phyloP scores from a whole-genome alignment of 1,140 invertebrate species.

The Tyrophagus putrescentiae region DNA sequence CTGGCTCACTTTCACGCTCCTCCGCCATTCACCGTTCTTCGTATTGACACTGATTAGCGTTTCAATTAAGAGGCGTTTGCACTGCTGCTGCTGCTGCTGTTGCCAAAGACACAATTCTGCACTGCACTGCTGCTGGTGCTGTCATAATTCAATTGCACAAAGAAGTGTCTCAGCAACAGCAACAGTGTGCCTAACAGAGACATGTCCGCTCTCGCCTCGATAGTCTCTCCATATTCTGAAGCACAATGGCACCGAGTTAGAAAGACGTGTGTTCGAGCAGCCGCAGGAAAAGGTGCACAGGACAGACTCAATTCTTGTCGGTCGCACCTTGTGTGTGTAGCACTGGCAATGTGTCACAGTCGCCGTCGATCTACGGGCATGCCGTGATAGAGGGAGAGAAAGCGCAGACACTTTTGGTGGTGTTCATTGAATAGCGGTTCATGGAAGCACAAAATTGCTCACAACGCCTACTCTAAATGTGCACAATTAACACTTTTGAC shows the following conservation, averaged over 20 bases:
- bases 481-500: conserved; percentile 8
- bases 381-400: no score
- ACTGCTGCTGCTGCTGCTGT: no score
- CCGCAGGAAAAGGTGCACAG: no score
- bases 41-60: conserved; percentile 8
- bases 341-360: background rate
- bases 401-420: background rate
- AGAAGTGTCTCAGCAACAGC: background rate
- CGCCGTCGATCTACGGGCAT: background rate
- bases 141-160: conserved; percentile 7
- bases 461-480: conserved; percentile 1
- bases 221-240: no score
- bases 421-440: background rate
- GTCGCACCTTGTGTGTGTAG: conserved; percentile 8
- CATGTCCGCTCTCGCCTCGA: background rate
- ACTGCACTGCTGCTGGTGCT: background rate
- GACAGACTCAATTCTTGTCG: background rate
- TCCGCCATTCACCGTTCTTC: background rate
- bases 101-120: conserved; percentile 2
- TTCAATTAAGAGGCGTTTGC: conserved; percentile 13
- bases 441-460: conserved; percentile 10
- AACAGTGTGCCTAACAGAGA: background rate
- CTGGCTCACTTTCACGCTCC: conserved; percentile 7
- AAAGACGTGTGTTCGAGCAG: no score
- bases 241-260: no score